Evolutionary conservation across 2,113 vertebrate species (phyloP).

Genomic region (Thymallus thymallus): DNA sequence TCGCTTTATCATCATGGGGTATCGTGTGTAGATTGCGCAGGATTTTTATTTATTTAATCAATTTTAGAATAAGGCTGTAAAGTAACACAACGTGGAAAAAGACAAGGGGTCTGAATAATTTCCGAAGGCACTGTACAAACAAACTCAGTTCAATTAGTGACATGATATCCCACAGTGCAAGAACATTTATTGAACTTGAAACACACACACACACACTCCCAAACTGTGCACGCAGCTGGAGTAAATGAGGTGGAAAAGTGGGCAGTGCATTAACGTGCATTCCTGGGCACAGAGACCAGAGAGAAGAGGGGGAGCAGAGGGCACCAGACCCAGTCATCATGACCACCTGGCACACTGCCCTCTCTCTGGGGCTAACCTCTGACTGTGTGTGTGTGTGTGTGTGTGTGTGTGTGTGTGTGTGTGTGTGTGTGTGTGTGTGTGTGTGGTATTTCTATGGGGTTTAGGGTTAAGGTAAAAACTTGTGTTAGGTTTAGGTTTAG

Average conservation of each 20-base stretch:
- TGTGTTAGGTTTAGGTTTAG: no score
- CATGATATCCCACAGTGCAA: no score
- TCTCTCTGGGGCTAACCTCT: slow-evolving; percentile 28
- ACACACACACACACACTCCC: neutral
- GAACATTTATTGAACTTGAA: neutral
- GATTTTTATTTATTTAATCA: no score
- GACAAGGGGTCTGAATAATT: no score
- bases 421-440: no score
- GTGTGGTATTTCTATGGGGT: no score
- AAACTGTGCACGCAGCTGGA: neutral
- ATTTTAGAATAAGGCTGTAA: no score
- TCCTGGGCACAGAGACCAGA: slow-evolving; percentile 23
- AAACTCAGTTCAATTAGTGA: neutral
- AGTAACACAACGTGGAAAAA: no score
- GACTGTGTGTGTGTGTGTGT: neutral
- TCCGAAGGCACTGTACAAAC: no score
- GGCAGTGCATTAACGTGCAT: slow-evolving; percentile 14
- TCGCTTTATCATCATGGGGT: no score
- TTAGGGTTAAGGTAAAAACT: no score
- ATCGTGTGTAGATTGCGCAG: no score
- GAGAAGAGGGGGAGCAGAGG: neutral
- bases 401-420: neutral
- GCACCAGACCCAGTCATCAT: neutral
- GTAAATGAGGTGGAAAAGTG: neutral
- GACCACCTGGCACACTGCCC: slow-evolving; percentile 18